Conservation (phyloP, 2,797 vertebrate species). For the Amblyraja radiata region DNA sequence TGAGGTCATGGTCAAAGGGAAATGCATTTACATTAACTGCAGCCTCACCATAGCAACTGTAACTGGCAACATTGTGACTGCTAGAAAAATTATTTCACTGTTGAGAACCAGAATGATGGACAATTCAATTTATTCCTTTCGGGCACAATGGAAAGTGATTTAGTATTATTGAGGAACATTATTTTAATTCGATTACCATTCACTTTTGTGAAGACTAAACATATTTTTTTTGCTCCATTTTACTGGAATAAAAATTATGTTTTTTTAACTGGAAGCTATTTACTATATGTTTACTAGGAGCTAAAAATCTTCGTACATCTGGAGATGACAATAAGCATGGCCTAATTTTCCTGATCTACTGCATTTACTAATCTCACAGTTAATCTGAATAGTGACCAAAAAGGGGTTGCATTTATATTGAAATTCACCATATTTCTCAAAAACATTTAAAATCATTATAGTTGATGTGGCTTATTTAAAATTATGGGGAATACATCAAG, state of each 20-base stretch:
- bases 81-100: conserved; percentile 12
- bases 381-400: neutral
- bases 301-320: neutral
- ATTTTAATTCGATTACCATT: neutral
- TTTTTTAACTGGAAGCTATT: no score
- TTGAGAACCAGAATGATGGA: neutral
- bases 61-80: conserved; percentile 1
- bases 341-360: neutral
- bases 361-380: neutral
- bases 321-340: neutral
- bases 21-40: neutral
- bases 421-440: neutral
- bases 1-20: conserved; percentile 3
- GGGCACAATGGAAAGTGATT: neutral
- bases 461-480: neutral
- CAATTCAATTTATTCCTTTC: neutral
- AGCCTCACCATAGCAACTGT: neutral
- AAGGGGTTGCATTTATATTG: neutral
- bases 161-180: neutral
- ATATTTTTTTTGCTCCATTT: no score
- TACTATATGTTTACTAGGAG: neutral
- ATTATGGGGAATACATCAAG: neutral
- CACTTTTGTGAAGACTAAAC: neutral
- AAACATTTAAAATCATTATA: neutral
- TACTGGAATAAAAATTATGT: no score